Conservation (phyloP, 2,888 invertebrate genomes). For the Cantharis flavilabris region DNA sequence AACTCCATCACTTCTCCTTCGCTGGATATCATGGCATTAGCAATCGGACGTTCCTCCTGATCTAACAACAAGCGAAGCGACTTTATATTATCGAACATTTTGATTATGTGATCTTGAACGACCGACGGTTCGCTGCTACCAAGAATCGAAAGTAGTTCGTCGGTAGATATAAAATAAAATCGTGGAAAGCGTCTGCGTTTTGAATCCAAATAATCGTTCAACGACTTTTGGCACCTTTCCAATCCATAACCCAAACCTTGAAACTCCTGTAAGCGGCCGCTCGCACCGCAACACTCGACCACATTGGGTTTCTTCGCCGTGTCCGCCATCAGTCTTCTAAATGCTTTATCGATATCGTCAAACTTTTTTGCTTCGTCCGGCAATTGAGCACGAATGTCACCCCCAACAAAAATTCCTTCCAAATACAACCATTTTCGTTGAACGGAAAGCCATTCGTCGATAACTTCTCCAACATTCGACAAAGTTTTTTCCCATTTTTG, state of each 20-base stretch:
- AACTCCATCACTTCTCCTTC: slow-evolving; percentile 91
- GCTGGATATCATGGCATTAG: slow-evolving; percentile 83
- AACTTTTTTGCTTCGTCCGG: slow-evolving; percentile 91
- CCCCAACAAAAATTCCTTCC: slow-evolving; percentile 90
- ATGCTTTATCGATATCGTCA: slow-evolving; percentile 83
- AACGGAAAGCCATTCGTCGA: slow-evolving; percentile 85
- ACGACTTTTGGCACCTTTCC: slow-evolving; percentile 88
- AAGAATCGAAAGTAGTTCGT: slow-evolving; percentile 86
- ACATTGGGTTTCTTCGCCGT: slow-evolving; percentile 81
- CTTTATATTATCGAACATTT: slow-evolving; percentile 93
- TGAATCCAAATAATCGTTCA: slow-evolving; percentile 87
- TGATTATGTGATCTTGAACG: slow-evolving; percentile 92
- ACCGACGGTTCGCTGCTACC: slow-evolving; percentile 83
- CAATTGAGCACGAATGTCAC: slow-evolving; percentile 83
- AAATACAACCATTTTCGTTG: slow-evolving; percentile 92
- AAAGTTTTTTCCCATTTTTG: slow-evolving; percentile 85
- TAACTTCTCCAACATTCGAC: slow-evolving; percentile 80
- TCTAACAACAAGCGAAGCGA: slow-evolving; percentile 72
- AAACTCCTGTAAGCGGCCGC: slow-evolving; percentile 78
- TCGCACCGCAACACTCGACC: slow-evolving; percentile 75
- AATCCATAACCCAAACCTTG: slow-evolving; percentile 72
- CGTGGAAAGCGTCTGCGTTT: slow-evolving; percentile 87
- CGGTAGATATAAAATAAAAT: slow-evolving; percentile 93
- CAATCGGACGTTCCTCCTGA: slow-evolving; percentile 67
- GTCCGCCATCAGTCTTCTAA: slow-evolving; percentile 83